Evolutionary conservation across 1,140 invertebrate genomes (phyloP).

Genomic region (Saccostrea glomerata): DNA sequence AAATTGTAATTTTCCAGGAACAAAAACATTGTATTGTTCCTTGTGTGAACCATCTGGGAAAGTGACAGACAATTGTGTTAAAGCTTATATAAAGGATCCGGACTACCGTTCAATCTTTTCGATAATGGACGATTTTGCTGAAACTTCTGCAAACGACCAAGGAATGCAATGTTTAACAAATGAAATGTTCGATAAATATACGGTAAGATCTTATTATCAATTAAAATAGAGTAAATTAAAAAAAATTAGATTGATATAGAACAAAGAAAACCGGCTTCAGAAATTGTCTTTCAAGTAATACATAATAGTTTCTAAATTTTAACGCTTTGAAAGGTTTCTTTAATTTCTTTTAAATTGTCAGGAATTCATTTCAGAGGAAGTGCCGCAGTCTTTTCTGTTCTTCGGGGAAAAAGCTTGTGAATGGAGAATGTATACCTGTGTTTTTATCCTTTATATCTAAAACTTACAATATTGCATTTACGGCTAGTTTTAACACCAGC

Average conservation of each 20-base stretch:
- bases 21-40: neutral
- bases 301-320: no score
- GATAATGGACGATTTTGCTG: neutral
- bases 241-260: no score
- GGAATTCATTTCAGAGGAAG: neutral
- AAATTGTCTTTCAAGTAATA: no score
- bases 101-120: neutral
- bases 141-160: neutral
- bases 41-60: neutral
- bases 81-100: no score
- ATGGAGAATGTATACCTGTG: neutral
- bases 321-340: no score
- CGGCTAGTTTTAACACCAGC: neutral
- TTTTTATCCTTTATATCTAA: neutral
- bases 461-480: slow-evolving; percentile 8
- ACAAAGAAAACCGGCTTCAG: no score
- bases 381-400: neutral
- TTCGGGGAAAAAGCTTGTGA: neutral
- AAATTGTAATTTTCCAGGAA: neutral
- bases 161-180: neutral
- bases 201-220: neutral
- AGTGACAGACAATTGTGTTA: no score
- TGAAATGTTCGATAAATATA: neutral
- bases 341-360: no score
- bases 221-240: no score